Evolutionary conservation across 2,797 vertebrate genomes (phyloP).

Genomic region (Coreius guichenoti): DNA sequence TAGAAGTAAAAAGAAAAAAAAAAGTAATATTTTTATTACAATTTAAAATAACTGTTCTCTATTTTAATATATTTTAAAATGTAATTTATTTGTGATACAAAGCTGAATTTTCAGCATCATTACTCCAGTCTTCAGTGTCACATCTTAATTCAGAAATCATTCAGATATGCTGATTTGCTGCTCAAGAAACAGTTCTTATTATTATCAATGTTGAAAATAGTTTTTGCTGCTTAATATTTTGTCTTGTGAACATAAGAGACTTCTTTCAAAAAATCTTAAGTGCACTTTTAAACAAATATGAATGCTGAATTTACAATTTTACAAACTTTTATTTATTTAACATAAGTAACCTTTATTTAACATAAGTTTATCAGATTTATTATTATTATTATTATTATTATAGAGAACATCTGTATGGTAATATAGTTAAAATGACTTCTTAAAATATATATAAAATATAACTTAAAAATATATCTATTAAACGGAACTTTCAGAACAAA

Average conservation of each 20-base stretch:
- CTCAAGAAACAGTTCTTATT: background rate
- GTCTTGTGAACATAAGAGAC: background rate
- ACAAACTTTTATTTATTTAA: no score
- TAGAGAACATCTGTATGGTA: background rate
- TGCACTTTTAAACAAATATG: background rate
- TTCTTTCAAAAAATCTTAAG: background rate
- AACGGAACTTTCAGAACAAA: background rate
- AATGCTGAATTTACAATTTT: background rate
- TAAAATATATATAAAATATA: background rate
- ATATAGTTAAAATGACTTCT: background rate
- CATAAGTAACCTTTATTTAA: background rate
- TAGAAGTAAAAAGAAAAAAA: background rate
- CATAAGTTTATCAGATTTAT: background rate
- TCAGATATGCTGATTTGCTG: background rate
- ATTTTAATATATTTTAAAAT: background rate
- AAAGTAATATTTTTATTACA: background rate
- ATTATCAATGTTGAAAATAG: background rate
- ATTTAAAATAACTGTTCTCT: background rate
- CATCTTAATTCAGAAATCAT: background rate
- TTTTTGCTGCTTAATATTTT: background rate
- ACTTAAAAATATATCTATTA: background rate
- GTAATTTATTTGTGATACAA: background rate
- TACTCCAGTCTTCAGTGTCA: no score
- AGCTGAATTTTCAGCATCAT: background rate
- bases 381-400: no score